Evolutionary conservation across 1,140 invertebrate genomes (phyloP).

Genomic region (Atta texana): DNA sequence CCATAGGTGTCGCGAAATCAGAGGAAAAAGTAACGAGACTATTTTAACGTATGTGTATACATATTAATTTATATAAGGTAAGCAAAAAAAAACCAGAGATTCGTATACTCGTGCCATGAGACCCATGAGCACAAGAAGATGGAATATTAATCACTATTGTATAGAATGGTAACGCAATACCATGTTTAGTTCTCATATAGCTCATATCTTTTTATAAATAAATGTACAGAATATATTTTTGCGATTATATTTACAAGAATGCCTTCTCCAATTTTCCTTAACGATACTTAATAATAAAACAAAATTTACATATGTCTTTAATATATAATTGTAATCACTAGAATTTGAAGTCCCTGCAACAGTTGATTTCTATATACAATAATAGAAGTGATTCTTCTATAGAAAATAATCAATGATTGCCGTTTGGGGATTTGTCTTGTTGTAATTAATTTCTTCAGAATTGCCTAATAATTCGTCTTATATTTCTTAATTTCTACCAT

Average conservation of each 20-base stretch:
- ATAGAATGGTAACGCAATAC: constrained; percentile 64
- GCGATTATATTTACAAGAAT: constrained; percentile 43
- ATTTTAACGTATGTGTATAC: constrained; percentile 64
- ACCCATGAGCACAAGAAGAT: constrained; percentile 2
- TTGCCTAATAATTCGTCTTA: constrained; percentile 93
- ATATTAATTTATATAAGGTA: constrained; percentile 78
- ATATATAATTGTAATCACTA: constrained; percentile 29
- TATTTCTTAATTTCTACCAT: constrained; percentile 99
- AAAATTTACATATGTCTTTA: constrained; percentile 7
- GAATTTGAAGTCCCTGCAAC: not conserved
- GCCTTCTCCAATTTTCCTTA: not conserved
- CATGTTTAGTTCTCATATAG: constrained; percentile 61
- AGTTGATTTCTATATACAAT: constrained; percentile 19
- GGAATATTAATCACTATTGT: constrained; percentile 59
- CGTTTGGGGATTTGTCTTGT: not conserved
- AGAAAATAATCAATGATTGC: not conserved
- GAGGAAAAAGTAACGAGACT: constrained; percentile 60
- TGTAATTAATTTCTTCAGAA: not conserved
- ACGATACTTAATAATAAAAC: constrained; percentile 21
- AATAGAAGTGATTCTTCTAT: constrained; percentile 10
- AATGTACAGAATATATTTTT: constrained; percentile 82
- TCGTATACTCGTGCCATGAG: constrained; percentile 18
- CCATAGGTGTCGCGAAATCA: constrained; percentile 76
- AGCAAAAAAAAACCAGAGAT: constrained; percentile 25
- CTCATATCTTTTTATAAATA: constrained; percentile 84